phyloP scores from a whole-genome alignment of 2,888 invertebrate species.

The Morinoia aosen region DNA sequence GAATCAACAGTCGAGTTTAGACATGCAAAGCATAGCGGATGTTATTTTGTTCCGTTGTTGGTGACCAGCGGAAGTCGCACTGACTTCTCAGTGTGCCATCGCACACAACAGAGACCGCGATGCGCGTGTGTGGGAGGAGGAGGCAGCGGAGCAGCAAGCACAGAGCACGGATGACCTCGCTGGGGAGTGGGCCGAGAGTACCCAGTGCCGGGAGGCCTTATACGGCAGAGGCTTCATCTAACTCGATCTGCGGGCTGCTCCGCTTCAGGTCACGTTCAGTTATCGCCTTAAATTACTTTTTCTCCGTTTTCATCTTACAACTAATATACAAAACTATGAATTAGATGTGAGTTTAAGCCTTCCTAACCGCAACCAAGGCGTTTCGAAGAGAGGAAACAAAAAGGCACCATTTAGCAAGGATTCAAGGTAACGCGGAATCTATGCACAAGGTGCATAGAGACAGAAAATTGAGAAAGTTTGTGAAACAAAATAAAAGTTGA shows the following conservation, averaged over 20 bases:
- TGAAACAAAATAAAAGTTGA: too few species aligned
- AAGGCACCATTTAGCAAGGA: too few species aligned
- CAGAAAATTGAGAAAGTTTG: too few species aligned
- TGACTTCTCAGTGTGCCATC: neutral
- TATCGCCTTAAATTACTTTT: neutral
- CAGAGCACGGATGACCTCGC: neutral
- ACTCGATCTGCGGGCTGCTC: neutral
- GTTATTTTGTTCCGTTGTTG: neutral
- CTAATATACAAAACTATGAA: too few species aligned
- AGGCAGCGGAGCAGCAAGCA: neutral
- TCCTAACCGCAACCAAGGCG: too few species aligned
- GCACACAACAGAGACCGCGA: neutral
- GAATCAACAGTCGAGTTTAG: neutral
- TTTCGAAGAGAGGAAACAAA: too few species aligned
- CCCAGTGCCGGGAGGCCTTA: neutral
- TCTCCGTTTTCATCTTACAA: neutral
- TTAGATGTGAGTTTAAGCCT: too few species aligned
- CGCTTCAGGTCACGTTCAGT: neutral
- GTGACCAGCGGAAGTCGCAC: neutral
- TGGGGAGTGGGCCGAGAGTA: neutral
- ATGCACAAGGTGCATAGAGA: too few species aligned
- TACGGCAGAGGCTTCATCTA: neutral
- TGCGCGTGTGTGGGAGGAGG: neutral
- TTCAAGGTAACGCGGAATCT: too few species aligned
- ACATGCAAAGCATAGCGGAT: neutral